Conservation (phyloP, 2,888 invertebrate genomes). For the Synergus laeviventris region DNA sequence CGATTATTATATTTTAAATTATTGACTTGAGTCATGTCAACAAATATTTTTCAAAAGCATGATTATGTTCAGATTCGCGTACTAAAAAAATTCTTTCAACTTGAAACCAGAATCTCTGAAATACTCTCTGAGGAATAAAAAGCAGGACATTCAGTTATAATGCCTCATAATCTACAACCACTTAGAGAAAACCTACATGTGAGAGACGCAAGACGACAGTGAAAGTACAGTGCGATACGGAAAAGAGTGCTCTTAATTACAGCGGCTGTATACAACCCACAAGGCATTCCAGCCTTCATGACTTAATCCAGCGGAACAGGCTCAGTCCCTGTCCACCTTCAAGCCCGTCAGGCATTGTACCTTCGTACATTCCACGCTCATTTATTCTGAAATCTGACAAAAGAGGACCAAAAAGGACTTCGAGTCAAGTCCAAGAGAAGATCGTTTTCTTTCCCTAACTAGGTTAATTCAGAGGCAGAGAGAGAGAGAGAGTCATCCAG, state of each 20-base stretch:
- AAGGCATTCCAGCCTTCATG: conserved; percentile 29
- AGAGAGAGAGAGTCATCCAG: conserved; percentile 1
- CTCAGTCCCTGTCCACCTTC: conserved; percentile 20
- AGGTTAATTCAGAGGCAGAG: neutral
- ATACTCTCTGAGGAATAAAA: neutral
- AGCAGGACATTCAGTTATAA: neutral
- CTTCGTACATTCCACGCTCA: conserved; percentile 20
- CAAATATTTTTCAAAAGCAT: too few relatives aligned
- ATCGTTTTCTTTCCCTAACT: conserved; percentile 5
- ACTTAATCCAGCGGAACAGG: conserved; percentile 36
- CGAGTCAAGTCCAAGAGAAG: neutral
- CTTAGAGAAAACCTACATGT: neutral
- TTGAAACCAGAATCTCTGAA: neutral
- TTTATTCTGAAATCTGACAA: conserved; percentile 39
- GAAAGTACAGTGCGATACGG: conserved; percentile 18
- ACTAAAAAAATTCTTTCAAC: neutral
- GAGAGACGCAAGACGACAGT: neutral
- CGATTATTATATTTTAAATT: neutral
- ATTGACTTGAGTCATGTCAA: neutral
- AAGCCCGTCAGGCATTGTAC: conserved; percentile 22
- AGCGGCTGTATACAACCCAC: conserved; percentile 14
- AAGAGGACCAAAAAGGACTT: conserved; percentile 19
- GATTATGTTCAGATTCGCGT: too few relatives aligned
- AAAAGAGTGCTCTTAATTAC: conserved; percentile 36
- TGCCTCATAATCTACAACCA: neutral